phyloP scores from a whole-genome alignment of 2,113 vertebrate species.

The Amblyopsis rosae region DNA sequence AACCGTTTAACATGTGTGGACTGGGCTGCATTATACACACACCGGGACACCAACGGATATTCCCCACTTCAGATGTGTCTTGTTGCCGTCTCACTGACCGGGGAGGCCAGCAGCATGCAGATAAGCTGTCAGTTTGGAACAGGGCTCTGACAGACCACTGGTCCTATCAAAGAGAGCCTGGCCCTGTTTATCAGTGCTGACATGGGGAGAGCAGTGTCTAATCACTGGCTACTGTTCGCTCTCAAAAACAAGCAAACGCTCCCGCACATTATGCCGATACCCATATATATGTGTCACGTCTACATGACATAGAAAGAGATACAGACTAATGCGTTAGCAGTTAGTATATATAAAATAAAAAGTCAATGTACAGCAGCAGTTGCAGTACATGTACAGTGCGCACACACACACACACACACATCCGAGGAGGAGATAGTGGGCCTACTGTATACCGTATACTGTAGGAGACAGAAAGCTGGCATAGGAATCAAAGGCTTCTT shows the following conservation, averaged over 20 bases:
- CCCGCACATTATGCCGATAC: slow-evolving; percentile 16
- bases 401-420: slow-evolving; percentile 9
- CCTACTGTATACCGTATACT: slow-evolving; percentile 21
- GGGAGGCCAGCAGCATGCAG: slow-evolving; percentile 63
- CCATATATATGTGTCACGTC: neutral
- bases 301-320: neutral
- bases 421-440: slow-evolving; percentile 4
- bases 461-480: slow-evolving; percentile 62
- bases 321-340: too few relatives aligned
- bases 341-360: neutral
- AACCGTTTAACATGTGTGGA: too few relatives aligned
- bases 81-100: slow-evolving; percentile 46
- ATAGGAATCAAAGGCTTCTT: slow-evolving; percentile 50
- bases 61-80: slow-evolving; percentile 24
- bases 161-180: slow-evolving; percentile 71
- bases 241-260: slow-evolving; percentile 50
- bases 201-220: slow-evolving; percentile 66
- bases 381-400: slow-evolving; percentile 1
- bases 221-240: slow-evolving; percentile 66
- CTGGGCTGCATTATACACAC: too few relatives aligned
- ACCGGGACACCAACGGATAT: neutral
- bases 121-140: slow-evolving; percentile 72
- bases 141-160: slow-evolving; percentile 74
- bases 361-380: neutral
- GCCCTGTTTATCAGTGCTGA: slow-evolving; percentile 78